Conservation (phyloP, 2,113 vertebrate species). For the Climacteris rufus region DNA sequence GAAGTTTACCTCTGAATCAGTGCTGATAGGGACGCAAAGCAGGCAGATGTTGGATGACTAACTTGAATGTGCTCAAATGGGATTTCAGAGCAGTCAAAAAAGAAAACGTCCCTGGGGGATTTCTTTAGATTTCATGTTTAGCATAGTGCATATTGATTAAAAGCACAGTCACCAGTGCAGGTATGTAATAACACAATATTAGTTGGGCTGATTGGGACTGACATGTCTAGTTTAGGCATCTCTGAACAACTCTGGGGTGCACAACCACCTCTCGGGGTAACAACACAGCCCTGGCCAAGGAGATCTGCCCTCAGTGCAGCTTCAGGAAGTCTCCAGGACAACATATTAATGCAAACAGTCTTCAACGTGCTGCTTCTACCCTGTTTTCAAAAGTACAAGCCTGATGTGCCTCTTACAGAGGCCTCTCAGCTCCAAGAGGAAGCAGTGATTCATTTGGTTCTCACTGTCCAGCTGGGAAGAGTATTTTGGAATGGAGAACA, state of each 20-base stretch:
- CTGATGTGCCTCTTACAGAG: background rate
- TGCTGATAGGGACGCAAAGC: background rate
- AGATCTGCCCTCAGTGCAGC: background rate
- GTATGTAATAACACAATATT: background rate
- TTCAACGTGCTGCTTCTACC: background rate
- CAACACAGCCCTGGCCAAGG: background rate
- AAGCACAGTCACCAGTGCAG: background rate
- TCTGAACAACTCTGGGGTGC: background rate
- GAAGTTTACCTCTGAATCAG: background rate
- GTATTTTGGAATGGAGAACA: background rate
- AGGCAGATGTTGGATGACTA: background rate
- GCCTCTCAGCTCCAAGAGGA: background rate
- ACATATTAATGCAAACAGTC: background rate
- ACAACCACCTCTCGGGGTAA: rapidly evolving
- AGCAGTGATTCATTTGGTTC: background rate
- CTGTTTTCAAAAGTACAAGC: background rate
- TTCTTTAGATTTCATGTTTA: background rate
- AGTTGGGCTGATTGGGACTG: background rate
- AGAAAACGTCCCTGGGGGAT: background rate
- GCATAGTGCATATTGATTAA: background rate
- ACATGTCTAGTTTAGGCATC: background rate
- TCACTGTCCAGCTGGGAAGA: background rate
- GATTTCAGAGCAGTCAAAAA: background rate
- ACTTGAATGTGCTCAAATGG: rapidly evolving
- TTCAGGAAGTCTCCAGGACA: background rate